Base-by-base conservation (phyloP, 2,797 vertebrate genomes). In the Danio choprae region DNA sequence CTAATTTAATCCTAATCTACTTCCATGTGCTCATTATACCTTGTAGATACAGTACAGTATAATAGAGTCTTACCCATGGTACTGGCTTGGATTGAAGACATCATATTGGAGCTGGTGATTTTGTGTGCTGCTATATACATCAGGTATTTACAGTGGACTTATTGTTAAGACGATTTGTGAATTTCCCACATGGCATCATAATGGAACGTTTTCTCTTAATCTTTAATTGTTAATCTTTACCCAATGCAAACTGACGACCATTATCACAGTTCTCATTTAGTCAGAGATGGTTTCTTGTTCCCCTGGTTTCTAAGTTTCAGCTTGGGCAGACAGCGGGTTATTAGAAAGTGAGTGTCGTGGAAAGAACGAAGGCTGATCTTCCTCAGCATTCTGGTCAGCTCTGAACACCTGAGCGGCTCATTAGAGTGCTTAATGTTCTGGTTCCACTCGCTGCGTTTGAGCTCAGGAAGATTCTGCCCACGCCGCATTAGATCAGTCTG, bases 371-470 rank as follows among this genome's bases (percentile, higher is more conserved):
- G 80, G 62, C 29, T 56, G 41, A 65, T 48, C 60, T 80, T 74
- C 51, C 76, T 84, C 75, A 74, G 63, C 68, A 77, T 83, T 70
- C 76, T 64, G 74, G 75, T 81, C 79, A 75, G 81, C 67, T 68
- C 44, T 41, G 68, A 82, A 84, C 78, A 86, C 82, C 81, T 83
- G 80, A 87, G 82, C 74, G 83, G 81, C 83, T 88, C 83, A 82
- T 85, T 86, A 86, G 78, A 80, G 63, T 48, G 71, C 64, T 80
- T 83, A 86, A 84, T 82, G 83, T 84, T 81, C 84, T 81, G 68
- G 86, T 87, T 84, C 81, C 76, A 84, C 75, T 83, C 81, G 58
- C 59, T 79, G 75, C 69, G 41, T 50, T 63, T 71, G 7, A 73
- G 62, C 60, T 73, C 65, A 29, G 60, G 63, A 59, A 72, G 67